Percentiles rank a stretch among this genome's conserved stretches.
phyloP scores from a whole-genome alignment of 2,113 vertebrate species.

The Eira barbara region DNA sequence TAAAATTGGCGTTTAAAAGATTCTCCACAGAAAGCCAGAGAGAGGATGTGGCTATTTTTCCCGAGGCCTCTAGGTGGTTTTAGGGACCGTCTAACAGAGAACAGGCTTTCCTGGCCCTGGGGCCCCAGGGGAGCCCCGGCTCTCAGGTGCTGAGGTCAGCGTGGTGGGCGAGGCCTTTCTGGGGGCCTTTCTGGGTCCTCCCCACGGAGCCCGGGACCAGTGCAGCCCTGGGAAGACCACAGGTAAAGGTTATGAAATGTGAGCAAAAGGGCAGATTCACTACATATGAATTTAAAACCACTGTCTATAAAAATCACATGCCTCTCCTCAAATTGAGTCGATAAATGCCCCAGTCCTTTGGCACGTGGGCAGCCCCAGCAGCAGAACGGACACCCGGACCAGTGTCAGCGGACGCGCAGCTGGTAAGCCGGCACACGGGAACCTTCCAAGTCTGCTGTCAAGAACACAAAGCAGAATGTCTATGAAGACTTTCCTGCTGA shows the following conservation, averaged over 20 bases:
- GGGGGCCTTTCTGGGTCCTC: background rate
- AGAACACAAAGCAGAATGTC: background rate
- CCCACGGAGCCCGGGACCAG: background rate
- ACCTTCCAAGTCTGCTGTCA: background rate
- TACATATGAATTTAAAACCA: background rate
- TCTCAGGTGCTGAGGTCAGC: background rate
- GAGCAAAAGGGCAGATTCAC: background rate
- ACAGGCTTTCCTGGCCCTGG: background rate
- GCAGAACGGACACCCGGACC: background rate
- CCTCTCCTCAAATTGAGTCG: background rate
- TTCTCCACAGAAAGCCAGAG: background rate
- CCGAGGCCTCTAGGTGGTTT: background rate
- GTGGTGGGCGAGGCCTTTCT: background rate
- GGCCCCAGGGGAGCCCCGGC: no score
- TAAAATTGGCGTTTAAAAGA: background rate
- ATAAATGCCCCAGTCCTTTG: background rate
- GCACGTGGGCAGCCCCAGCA: background rate
- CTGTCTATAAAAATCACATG: background rate
- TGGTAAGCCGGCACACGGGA: fast-evolving
- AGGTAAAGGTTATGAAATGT: background rate
- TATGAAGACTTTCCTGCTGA: background rate
- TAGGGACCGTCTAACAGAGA: background rate
- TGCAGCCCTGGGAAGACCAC: background rate
- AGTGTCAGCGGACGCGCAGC: background rate
- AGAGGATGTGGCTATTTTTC: background rate